These are phyloP conservation scores for Phalacrocorax pelagicus DNA, from an alignment of 2,113 vertebrate species.

Conservation along the genomic window DNA sequence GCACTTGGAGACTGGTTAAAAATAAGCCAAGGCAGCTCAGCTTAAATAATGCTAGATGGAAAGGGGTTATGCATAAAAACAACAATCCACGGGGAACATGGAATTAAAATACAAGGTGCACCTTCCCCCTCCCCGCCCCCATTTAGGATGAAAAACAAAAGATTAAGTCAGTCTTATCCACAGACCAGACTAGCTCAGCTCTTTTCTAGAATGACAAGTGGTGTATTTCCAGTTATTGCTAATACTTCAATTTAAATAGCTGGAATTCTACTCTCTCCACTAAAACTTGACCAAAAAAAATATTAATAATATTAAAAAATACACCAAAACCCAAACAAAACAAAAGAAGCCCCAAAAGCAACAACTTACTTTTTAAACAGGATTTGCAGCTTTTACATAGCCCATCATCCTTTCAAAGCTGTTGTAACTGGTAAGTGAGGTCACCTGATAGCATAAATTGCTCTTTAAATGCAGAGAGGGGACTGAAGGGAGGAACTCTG, in stretches of 20 bases:
- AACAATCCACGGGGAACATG: not conserved
- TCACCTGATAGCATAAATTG: fast-evolving
- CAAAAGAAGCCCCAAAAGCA: too few relatives aligned
- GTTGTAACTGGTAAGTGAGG: fast-evolving
- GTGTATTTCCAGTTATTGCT: too few relatives aligned
- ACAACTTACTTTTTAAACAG: not conserved
- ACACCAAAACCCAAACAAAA: too few relatives aligned
- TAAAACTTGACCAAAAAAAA: not conserved
- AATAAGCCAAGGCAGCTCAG: not conserved
- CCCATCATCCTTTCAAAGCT: not conserved
- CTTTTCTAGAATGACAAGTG: fast-evolving
- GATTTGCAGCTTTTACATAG: not conserved
- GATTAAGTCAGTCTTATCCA: not conserved
- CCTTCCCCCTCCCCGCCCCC: fast-evolving
- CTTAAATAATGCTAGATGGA: not conserved
- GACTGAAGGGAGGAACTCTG: not conserved
- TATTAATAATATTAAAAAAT: too few relatives aligned
- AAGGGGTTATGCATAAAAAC: not conserved
- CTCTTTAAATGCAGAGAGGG: not conserved
- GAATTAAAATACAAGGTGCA: not conserved
- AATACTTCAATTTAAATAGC: fast-evolving
- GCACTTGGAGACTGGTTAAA: not conserved
- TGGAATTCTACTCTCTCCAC: not conserved
- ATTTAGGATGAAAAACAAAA: not conserved
- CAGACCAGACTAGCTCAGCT: not conserved